Percentiles rank a stretch among this genome's conserved stretches.
Conservation (phyloP, 2,888 invertebrate genomes). For the Tethea ocularis region DNA sequence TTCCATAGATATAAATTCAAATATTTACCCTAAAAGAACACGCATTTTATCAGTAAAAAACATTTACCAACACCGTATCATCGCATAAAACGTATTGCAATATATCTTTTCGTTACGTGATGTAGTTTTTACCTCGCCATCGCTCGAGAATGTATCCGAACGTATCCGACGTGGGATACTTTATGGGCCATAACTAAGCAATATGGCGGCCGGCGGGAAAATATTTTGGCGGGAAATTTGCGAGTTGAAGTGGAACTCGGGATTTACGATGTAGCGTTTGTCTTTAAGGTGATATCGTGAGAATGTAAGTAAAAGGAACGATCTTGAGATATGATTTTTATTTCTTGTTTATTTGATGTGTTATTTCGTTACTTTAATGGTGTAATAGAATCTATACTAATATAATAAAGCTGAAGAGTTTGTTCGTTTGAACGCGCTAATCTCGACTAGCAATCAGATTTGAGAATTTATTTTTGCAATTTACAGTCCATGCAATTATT, state of each 20-base stretch:
- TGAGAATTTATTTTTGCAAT: no score
- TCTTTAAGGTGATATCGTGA: constrained; percentile 29
- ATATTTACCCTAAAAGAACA: neutral
- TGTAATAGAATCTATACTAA: no score
- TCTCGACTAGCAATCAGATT: no score
- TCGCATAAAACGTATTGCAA: constrained; percentile 12
- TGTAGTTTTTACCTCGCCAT: constrained; percentile 14
- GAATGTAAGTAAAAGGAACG: neutral
- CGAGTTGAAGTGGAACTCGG: constrained; percentile 32
- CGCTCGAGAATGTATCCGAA: constrained; percentile 19
- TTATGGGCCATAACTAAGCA: constrained; percentile 64
- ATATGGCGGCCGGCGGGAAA: constrained; percentile 57
- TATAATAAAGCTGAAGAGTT: no score
- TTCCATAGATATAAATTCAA: neutral
- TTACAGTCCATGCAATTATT: no score
- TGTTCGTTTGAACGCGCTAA: no score
- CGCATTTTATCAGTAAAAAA: constrained; percentile 10
- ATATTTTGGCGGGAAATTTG: constrained; percentile 50
- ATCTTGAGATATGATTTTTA: neutral
- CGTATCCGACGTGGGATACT: constrained; percentile 40
- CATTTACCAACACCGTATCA: constrained; percentile 8
- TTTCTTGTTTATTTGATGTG: neutral
- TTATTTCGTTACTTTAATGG: neutral
- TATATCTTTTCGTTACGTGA: constrained; percentile 10
- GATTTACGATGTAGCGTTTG: constrained; percentile 42